A percentile compares a stretch with the other conserved stretches of the same genome.
phyloP scores from a whole-genome alignment of 2,113 vertebrate species.

The Nothobranchius kuhntae region DNA sequence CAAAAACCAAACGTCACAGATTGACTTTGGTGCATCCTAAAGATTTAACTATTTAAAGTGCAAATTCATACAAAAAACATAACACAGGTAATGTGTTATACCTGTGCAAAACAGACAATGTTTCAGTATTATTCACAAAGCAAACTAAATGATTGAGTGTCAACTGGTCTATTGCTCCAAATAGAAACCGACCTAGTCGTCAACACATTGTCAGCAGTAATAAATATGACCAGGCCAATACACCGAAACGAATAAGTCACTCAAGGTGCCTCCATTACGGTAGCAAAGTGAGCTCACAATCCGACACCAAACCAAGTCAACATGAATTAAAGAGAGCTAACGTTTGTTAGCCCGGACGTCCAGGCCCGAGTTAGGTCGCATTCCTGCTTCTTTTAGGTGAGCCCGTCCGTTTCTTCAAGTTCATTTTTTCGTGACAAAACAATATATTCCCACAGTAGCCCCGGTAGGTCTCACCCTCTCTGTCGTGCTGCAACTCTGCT shows the following conservation, averaged over 20 bases:
- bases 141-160: slow-evolving; percentile 15
- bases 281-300: slow-evolving; percentile 49
- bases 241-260: slow-evolving; percentile 41
- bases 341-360: slow-evolving; percentile 62
- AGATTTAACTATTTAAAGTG: slow-evolving; percentile 35
- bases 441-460: slow-evolving; percentile 21
- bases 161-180: slow-evolving; percentile 6
- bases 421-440: slow-evolving; percentile 45
- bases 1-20: slow-evolving; percentile 12
- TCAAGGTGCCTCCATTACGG: slow-evolving; percentile 71
- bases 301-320: slow-evolving; percentile 49
- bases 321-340: slow-evolving; percentile 61
- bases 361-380: slow-evolving; percentile 60
- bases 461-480: slow-evolving; percentile 37
- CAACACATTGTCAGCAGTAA: slow-evolving; percentile 43
- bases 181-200: slow-evolving; percentile 27
- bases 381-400: slow-evolving; percentile 35
- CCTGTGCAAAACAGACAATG: slow-evolving; percentile 6
- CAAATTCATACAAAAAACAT: slow-evolving; percentile 42
- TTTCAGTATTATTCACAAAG: slow-evolving; percentile 7
- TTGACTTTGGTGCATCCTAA: slow-evolving; percentile 17
- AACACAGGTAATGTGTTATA: slow-evolving; percentile 17
- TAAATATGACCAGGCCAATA: slow-evolving; percentile 24
- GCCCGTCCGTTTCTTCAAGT: slow-evolving; percentile 39
- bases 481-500: slow-evolving; percentile 55